phyloP scores from a whole-genome alignment of 2,888 invertebrate species.

The Andrena camellia region DNA sequence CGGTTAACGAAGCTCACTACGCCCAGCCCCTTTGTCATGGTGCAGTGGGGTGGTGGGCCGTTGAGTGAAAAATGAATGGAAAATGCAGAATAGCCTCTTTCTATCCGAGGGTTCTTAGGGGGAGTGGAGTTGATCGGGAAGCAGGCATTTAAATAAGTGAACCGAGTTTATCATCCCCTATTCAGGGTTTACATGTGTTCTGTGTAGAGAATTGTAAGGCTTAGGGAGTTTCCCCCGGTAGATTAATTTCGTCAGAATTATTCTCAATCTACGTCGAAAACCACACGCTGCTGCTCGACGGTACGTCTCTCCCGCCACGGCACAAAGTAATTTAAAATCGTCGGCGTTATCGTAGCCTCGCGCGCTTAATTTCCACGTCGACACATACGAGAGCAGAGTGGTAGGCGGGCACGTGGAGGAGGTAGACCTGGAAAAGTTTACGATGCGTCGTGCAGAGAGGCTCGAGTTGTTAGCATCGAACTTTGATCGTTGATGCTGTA shows the following conservation, averaged over 20 bases:
- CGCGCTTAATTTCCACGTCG: constrained; percentile 7
- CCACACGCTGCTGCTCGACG: no score
- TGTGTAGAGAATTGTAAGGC: no score
- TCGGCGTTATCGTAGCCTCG: constrained; percentile 14
- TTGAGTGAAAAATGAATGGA: background rate
- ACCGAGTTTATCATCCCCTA: no score
- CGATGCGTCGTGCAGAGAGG: constrained; percentile 17
- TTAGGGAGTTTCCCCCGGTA: no score
- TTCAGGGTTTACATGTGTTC: no score
- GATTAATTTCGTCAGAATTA: no score
- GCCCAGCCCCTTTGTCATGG: background rate
- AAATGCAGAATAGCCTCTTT: background rate
- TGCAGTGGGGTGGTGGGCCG: no score
- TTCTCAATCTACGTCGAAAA: no score
- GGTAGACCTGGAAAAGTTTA: constrained; percentile 38
- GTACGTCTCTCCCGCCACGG: background rate
- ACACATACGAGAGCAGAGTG: background rate
- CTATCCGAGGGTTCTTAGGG: background rate
- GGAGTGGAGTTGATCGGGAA: background rate
- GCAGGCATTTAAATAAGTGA: no score
- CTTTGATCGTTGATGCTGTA: constrained; percentile 43
- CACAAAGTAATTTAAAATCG: background rate
- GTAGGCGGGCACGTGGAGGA: background rate
- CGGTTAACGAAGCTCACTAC: background rate
- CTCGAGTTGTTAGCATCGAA: constrained; percentile 41